A percentile compares a stretch with the other conserved stretches of the same genome.
These are phyloP conservation scores for Sorex maritimensis DNA, from an alignment of 2,797 vertebrate genomes.

Conservation along the genomic window DNA sequence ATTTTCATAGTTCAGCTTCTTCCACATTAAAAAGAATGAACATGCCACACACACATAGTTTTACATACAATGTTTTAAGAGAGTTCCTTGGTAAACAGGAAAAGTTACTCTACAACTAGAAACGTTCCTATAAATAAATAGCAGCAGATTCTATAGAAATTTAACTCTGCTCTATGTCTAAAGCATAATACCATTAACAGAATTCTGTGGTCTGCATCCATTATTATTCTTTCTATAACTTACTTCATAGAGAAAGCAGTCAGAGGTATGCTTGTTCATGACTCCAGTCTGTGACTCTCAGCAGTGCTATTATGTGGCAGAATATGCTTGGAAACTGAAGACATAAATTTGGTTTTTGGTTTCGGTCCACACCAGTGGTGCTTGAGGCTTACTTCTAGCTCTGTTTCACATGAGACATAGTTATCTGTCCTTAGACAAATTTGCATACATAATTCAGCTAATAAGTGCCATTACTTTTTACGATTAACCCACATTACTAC, in stretches of 20 bases:
- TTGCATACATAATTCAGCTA: no score
- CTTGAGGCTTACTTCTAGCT: no score
- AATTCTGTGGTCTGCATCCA: not conserved
- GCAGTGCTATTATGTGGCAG: not conserved
- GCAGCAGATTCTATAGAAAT: not conserved
- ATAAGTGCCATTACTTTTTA: no score
- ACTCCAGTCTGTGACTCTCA: not conserved
- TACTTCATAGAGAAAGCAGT: not conserved
- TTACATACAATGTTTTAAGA: not conserved
- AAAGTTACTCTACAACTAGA: not conserved
- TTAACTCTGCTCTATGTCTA: not conserved
- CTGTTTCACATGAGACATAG: no score
- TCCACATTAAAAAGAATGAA: slow-evolving; percentile 13
- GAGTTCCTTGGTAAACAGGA: not conserved
- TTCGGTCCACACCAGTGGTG: no score
- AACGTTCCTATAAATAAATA: not conserved
- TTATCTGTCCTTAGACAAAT: no score
- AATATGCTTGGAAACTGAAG: not conserved
- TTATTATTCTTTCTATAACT: not conserved
- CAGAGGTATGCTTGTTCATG: not conserved
- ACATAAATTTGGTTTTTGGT: no score
- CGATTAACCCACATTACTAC: no score
- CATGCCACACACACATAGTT: no score
- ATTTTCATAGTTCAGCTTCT: slow-evolving; percentile 10
- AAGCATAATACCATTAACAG: not conserved